Conservation (phyloP, 2,888 invertebrate species). For the Sphaerophoria rueppellii region DNA sequence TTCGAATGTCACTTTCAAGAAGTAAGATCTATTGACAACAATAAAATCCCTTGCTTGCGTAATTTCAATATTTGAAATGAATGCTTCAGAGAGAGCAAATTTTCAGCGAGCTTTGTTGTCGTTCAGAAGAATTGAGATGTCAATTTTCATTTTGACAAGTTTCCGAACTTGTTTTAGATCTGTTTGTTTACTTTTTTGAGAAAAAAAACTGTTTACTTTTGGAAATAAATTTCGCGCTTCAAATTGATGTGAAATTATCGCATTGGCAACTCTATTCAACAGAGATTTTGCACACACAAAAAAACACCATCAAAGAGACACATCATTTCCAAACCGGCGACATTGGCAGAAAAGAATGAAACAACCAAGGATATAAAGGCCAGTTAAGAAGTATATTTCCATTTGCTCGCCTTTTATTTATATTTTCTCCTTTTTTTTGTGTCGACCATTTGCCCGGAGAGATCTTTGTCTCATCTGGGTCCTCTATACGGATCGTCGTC, state of each 20-base stretch:
- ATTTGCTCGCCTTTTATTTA: slow-evolving; percentile 41
- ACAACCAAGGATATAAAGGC: slow-evolving; percentile 68
- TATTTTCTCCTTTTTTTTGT: slow-evolving; percentile 29
- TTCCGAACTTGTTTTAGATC: too few relatives aligned
- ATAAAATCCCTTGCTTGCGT: too few relatives aligned
- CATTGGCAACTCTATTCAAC: slow-evolving; percentile 24
- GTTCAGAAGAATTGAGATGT: too few relatives aligned
- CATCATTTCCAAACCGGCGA: slow-evolving; percentile 54
- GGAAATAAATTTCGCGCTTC: neutral
- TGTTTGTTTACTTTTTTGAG: too few relatives aligned
- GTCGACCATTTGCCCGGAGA: slow-evolving; percentile 51
- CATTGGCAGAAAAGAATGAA: slow-evolving; percentile 64
- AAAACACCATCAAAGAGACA: slow-evolving; percentile 59
- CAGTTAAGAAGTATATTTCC: slow-evolving; percentile 67
- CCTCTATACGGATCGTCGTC: too few relatives aligned
- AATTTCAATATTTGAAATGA: too few relatives aligned
- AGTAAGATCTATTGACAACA: too few relatives aligned
- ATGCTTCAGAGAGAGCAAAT: too few relatives aligned
- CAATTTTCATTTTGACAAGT: too few relatives aligned
- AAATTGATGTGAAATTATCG: neutral
- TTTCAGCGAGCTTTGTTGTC: too few relatives aligned
- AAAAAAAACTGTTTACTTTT: too few relatives aligned
- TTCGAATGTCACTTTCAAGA: too few relatives aligned
- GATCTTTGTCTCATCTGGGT: slow-evolving; percentile 65
- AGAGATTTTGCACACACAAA: slow-evolving; percentile 57